Evolutionary conservation across 2,888 invertebrate species (phyloP), one percentile per base, ranked within the genome.

Genomic region (Acrobasis consociella): DNA sequence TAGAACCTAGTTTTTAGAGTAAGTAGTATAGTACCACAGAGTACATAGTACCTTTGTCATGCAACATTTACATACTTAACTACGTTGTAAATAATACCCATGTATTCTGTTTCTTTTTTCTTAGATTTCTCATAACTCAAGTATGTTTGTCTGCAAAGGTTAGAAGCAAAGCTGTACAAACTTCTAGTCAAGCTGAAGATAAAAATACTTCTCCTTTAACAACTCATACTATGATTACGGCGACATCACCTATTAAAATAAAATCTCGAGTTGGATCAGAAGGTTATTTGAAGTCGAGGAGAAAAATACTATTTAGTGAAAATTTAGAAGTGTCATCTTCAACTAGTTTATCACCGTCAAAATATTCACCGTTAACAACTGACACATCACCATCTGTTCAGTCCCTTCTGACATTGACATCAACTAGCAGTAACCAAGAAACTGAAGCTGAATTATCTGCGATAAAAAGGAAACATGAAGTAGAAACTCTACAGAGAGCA

Each of bases 371-470:
- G 42, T 46, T n/a, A 38, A 39, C 15, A 46, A 39, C 42, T 46
- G 58, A 58, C 16, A 16, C 58, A 42, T 58, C 58, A 46, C 46
- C 46, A 58, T 39, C 58, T 46, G 22, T 46, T 46, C 42, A 58
- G 16, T 58, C 58, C 22, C 46, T 39, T 5, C 49, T 15, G n/a
- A n/a, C n/a, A n/a, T n/a, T n/a, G n/a, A n/a, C n/a, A n/a, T n/a
- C n/a, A n/a, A n/a, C n/a, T n/a, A n/a, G n/a, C n/a, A n/a, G n/a
- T n/a, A n/a, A n/a, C n/a, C n/a, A n/a, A n/a, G n/a, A n/a, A n/a
- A n/a, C n/a, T n/a, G n/a, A n/a, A n/a, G n/a, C n/a, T n/a, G n/a
- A n/a, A n/a, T n/a, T n/a, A n/a, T n/a, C n/a, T n/a, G n/a, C n/a
- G n/a, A n/a, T n/a, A n/a, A n/a, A n/a, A n/a, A n/a, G n/a, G n/a